Evolutionary conservation across 1,140 invertebrate genomes (phyloP), one percentile per base, ranked within the genome.

Genomic region (Ruditapes philippinarum): DNA sequence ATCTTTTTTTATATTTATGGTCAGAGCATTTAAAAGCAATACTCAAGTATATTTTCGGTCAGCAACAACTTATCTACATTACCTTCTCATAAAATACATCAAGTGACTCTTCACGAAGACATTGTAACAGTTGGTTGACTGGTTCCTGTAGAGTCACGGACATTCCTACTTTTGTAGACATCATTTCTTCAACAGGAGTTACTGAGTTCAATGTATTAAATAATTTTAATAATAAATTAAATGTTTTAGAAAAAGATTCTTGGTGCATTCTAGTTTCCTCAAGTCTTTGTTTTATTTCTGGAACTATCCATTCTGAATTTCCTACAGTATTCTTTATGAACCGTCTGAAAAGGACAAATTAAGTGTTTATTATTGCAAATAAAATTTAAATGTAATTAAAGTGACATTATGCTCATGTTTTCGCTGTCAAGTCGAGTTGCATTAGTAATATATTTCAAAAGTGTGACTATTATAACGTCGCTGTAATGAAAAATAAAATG

Each of bases 11-110:
- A n/a, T n/a, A n/a, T n/a, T n/a, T n/a, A n/a, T n/a, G n/a, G n/a
- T n/a, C n/a, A n/a, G n/a, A n/a, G n/a, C n/a, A n/a, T n/a, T n/a
- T n/a, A n/a, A n/a, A n/a, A n/a, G n/a, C n/a, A n/a, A n/a, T n/a
- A n/a, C n/a, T n/a, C n/a, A n/a, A n/a, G n/a, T n/a, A n/a, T n/a
- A n/a, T n/a, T n/a, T n/a, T n/a, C n/a, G n/a, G n/a, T n/a, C 57
- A 14, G 42, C 42, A 45, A 45, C 5, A 7, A 45, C 14, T 45
- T 45, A 45, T 45, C 5, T 45, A 9, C 22, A 7, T 31, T 45
- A 85, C 82, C 82, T 85, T 85, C 11, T 85, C 82, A 85, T 45
- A 85, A 36, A 85, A 85, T 33, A 49, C 9, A 25, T 36, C 40
- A 12, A 85, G 49, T 5, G 51, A 73, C 11, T 54, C 40, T 38